A percentile compares a stretch with the other conserved stretches of the same genome.
Conservation (phyloP, 2,797 vertebrate genomes). For the Chrysocyon brachyurus region DNA sequence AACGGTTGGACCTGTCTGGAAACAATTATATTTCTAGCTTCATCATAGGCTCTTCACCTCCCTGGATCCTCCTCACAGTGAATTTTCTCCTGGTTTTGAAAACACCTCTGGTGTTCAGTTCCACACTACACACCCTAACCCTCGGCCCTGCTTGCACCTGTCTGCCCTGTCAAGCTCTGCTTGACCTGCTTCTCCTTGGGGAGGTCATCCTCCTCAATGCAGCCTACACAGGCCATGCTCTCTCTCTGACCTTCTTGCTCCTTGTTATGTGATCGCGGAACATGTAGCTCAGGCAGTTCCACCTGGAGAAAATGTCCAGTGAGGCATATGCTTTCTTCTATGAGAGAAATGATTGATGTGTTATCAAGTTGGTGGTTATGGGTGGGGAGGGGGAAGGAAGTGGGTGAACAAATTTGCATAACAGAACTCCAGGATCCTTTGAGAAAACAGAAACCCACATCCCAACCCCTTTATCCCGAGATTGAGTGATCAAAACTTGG, state of each 20-base stretch:
- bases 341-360: background rate
- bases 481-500: background rate
- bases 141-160: no score
- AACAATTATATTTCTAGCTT: background rate
- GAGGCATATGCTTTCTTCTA: background rate
- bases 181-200: background rate
- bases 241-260: background rate
- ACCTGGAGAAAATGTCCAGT: no score
- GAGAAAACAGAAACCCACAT: background rate
- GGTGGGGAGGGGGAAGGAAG: background rate
- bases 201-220: fast-evolving
- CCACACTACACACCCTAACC: background rate
- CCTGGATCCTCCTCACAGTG: background rate
- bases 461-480: background rate
- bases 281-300: background rate
- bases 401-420: background rate
- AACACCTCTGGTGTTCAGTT: background rate
- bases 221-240: fast-evolving
- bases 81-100: background rate
- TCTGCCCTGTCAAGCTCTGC: no score
- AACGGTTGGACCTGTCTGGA: no score
- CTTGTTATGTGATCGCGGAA: no score
- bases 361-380: background rate
- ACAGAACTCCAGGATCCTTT: background rate
- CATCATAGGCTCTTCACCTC: background rate